Evolutionary conservation across 2,113 vertebrate genomes (phyloP), one percentile per base, ranked within the genome.

Genomic region (Sturnira hondurensis): DNA sequence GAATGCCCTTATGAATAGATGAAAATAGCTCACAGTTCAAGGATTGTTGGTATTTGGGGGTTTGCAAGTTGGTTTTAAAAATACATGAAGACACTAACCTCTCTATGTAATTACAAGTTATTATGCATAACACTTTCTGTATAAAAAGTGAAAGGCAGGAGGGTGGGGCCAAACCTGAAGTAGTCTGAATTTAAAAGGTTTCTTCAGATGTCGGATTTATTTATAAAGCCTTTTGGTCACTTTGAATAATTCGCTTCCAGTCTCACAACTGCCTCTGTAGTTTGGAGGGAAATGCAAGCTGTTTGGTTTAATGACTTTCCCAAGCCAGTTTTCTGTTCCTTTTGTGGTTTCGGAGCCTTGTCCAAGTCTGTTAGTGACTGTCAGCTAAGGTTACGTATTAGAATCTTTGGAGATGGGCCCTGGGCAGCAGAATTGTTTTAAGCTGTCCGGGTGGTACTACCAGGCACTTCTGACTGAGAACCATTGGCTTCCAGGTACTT

Each of bases 21-120:
- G 43, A 96, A 82, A 70, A n/a, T 38, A 20, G 12, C 41, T 93
- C 70, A 15, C 22, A 17, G 24, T 78, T 85, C 56, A 19, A 77
- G 31, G 14, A 47, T 56, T n/a, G 2, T 67, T 86, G 33, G 17
- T 80, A 36, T 38, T 89, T 24, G 38, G 24, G 76, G 58, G 73
- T 22, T 78, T 93, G 83, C 78, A 38, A 81, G 33, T 92, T 86
- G 28, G 28, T 63, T 93, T 96, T 71, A 31, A 70, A 93, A 86
- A 87, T 38, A 88, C 7, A 28, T 14, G 61, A 85, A 52, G 63
- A 83, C 28, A 26, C 15, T 93, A 63, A 68, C 58, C 58, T 58
- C 26, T 81, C 54, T 63, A 26, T 28, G 7, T 86, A 47, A 84
- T 81, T 68, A n/a, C 58, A 61, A 61, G 58, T 70, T 70, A 70